These are phyloP conservation scores for Himalopsyche phryganea DNA, from an alignment of 1,140 invertebrate species.

Conservation along the genomic window DNA sequence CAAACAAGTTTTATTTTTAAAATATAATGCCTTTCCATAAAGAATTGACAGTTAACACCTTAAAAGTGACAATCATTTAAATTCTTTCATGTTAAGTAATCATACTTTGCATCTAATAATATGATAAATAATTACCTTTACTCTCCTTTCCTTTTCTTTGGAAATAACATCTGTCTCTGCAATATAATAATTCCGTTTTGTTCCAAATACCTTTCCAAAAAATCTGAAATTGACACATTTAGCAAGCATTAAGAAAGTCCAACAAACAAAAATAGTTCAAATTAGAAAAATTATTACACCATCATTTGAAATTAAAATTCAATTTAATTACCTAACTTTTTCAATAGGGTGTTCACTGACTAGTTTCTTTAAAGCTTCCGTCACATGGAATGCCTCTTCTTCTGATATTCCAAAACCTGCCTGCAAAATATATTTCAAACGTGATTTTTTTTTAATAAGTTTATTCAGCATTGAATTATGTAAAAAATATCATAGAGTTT, in stretches of 20 bases:
- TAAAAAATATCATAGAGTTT: too few species aligned
- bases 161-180: slow-evolving; percentile 14
- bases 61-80: too few species aligned
- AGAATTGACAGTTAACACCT: too few species aligned
- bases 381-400: slow-evolving; percentile 12
- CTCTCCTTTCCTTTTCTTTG: slow-evolving; percentile 16
- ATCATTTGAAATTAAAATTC: neutral
- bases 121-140: slow-evolving; percentile 9
- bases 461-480: too few species aligned
- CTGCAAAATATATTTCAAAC: slow-evolving; percentile 1
- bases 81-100: too few species aligned
- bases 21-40: too few species aligned
- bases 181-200: slow-evolving; percentile 12
- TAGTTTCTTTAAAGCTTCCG: slow-evolving; percentile 10
- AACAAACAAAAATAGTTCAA: neutral
- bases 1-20: too few species aligned
- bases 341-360: slow-evolving; percentile 9
- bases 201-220: slow-evolving; percentile 25
- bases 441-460: too few species aligned
- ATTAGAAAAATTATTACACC: neutral
- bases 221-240: slow-evolving; percentile 7
- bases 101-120: too few species aligned
- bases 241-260: neutral
- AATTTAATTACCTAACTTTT: slow-evolving; percentile 11
- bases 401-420: slow-evolving; percentile 16